These are phyloP conservation scores for Cydia amplana DNA, from an alignment of 1,140 invertebrate species.

Conservation along the genomic window DNA sequence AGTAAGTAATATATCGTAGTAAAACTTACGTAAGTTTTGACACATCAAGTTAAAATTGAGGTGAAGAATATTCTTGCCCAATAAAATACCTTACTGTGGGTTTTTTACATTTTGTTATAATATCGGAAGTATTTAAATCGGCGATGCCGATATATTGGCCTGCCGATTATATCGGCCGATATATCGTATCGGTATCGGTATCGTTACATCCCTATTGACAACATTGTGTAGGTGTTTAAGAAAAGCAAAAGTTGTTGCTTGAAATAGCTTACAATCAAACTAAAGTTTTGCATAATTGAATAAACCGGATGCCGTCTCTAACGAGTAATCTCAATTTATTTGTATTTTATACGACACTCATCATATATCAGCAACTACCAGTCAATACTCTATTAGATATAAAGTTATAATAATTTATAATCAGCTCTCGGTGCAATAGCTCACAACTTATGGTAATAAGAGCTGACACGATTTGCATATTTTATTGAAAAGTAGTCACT, in stretches of 20 bases:
- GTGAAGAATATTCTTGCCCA: too few relatives aligned
- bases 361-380: background rate
- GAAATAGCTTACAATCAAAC: background rate
- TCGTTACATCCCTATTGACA: too few relatives aligned
- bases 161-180: too few relatives aligned
- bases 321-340: constrained; percentile 3
- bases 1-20: too few relatives aligned
- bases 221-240: constrained; percentile 10
- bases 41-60: too few relatives aligned
- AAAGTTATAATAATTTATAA: constrained; percentile 21
- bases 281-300: background rate
- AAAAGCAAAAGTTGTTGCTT: constrained; percentile 15
- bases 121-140: too few relatives aligned
- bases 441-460: constrained; percentile 44
- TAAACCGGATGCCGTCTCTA: background rate
- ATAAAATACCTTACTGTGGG: too few relatives aligned
- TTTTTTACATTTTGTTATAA: too few relatives aligned
- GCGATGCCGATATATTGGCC: too few relatives aligned
- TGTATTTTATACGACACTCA: background rate
- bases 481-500: constrained; percentile 46
- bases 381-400: background rate
- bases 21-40: too few relatives aligned
- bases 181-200: too few relatives aligned
- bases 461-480: constrained; percentile 43
- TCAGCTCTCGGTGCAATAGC: constrained; percentile 35